A percentile compares a stretch with the other conserved stretches of the same genome.
Conservation (phyloP, 2,888 invertebrate species). For the Dendrolimus houi region DNA sequence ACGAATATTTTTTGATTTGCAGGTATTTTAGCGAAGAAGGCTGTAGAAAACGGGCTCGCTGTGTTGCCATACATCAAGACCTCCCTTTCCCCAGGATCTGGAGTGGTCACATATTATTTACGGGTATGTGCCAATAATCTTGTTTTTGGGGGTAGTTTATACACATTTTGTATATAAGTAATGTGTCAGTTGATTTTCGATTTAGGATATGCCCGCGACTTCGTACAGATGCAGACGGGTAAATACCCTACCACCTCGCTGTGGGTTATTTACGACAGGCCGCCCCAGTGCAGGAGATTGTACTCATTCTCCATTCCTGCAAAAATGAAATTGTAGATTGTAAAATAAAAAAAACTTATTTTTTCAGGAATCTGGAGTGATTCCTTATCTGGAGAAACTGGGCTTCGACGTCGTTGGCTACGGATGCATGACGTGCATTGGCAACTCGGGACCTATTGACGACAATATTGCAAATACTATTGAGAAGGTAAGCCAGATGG, state of each 20-base stretch:
- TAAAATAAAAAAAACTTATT: slow-evolving; percentile 9
- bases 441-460: slow-evolving; percentile 96
- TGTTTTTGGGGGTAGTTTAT: slow-evolving; percentile 7
- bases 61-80: slow-evolving; percentile 98
- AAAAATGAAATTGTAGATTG: no score
- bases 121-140: slow-evolving; percentile 32
- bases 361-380: slow-evolving; percentile 90
- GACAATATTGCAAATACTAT: slow-evolving; percentile 94
- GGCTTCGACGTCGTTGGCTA: slow-evolving; percentile 98
- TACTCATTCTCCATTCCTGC: no score
- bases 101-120: slow-evolving; percentile 94
- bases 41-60: slow-evolving; percentile 91
- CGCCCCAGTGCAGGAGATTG: no score
- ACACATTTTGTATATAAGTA: background rate
- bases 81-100: slow-evolving; percentile 96
- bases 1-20: slow-evolving; percentile 2
- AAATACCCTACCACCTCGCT: no score
- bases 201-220: no score
- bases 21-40: slow-evolving; percentile 94
- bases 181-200: no score
- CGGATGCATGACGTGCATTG: slow-evolving; percentile 99
- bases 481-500: slow-evolving; percentile 79
- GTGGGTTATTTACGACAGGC: no score
- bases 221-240: no score
- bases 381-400: slow-evolving; percentile 88